Conservation (phyloP, 2,797 vertebrate species). For the Myotis pilosus region DNA sequence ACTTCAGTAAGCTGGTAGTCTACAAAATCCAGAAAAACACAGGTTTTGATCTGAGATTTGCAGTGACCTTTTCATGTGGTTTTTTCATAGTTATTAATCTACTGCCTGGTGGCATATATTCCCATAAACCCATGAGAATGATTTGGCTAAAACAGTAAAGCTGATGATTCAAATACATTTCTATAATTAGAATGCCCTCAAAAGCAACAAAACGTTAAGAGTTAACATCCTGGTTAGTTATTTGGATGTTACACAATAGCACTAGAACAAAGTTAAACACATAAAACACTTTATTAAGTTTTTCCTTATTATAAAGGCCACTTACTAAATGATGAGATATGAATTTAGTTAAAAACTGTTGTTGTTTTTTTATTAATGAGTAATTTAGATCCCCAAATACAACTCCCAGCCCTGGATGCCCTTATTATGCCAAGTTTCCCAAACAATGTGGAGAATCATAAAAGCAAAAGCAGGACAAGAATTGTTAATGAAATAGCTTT, state of each 20-base stretch:
- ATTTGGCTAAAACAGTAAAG: conserved; percentile 71
- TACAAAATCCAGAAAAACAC: conserved; percentile 66
- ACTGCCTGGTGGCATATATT: conserved; percentile 58
- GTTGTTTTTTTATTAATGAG: conserved; percentile 64
- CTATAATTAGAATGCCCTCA: conserved; percentile 57
- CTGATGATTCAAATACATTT: conserved; percentile 46
- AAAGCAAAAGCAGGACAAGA: conserved; percentile 60
- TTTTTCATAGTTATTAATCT: conserved; percentile 75
- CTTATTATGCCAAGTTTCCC: conserved; percentile 74
- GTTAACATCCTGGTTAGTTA: conserved; percentile 14
- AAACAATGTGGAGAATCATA: conserved; percentile 65
- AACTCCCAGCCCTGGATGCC: conserved; percentile 37
- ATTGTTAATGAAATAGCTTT: conserved; percentile 53
- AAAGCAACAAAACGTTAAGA: conserved; percentile 58
- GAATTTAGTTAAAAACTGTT: neutral
- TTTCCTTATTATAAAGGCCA: conserved; percentile 39
- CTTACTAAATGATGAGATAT: conserved; percentile 30
- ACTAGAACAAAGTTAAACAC: conserved; percentile 8
- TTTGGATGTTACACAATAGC: conserved; percentile 9
- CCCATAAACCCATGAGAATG: conserved; percentile 65
- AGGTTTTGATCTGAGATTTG: conserved; percentile 67
- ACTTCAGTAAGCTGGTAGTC: conserved; percentile 29
- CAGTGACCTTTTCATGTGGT: conserved; percentile 68
- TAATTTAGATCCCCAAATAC: conserved; percentile 57
- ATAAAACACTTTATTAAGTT: conserved; percentile 22